A percentile compares a stretch with the other conserved stretches of the same genome.
Conservation (phyloP, 1,140 invertebrate species). For the Trachymyrmex septentrionalis region DNA sequence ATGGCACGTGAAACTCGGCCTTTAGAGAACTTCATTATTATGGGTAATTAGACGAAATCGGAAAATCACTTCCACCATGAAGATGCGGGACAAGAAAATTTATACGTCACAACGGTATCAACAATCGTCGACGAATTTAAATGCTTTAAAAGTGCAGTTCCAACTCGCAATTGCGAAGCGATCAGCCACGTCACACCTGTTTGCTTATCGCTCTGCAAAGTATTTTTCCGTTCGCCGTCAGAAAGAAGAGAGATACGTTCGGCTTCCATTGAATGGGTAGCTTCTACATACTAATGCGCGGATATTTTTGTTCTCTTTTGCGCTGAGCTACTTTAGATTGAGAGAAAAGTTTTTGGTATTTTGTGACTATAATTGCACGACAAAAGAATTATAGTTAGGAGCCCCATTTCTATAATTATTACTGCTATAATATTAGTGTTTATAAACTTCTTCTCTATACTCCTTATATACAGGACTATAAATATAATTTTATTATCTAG, state of each 20-base stretch:
- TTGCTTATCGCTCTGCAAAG: neutral
- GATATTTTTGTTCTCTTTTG: neutral
- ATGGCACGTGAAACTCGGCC: conserved; percentile 50
- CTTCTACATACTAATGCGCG: neutral
- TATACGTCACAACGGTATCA: neutral
- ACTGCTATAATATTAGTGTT: too few species aligned
- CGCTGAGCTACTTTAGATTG: neutral
- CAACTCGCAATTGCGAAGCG: neutral
- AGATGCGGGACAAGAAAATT: neutral
- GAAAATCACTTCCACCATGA: neutral
- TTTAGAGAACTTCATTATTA: conserved; percentile 14
- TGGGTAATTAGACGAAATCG: neutral
- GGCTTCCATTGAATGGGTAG: neutral
- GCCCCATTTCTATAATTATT: too few species aligned
- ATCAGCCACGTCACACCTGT: neutral
- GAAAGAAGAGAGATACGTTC: neutral
- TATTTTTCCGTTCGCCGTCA: conserved; percentile 6
- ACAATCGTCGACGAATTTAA: neutral
- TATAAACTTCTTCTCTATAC: too few species aligned
- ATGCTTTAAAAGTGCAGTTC: neutral
- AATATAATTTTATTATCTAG: too few species aligned
- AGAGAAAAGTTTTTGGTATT: too few species aligned
- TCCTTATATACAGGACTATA: too few species aligned
- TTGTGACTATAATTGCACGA: too few species aligned
- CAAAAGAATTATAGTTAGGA: too few species aligned